Evolutionary conservation across 2,888 invertebrate species (phyloP).

Genomic region (Phorcus lineatus): DNA sequence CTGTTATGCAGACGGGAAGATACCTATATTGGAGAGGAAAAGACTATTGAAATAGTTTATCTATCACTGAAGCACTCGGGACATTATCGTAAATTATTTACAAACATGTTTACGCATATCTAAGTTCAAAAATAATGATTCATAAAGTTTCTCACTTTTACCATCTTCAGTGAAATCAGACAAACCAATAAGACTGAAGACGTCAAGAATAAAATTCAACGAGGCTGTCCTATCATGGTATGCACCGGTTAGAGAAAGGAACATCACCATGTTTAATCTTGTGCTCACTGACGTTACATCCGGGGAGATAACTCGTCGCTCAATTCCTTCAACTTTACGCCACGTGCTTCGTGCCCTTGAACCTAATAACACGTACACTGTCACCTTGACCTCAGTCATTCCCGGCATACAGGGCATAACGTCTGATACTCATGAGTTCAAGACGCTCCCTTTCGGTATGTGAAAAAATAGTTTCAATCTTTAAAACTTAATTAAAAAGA

Average conservation of each 20-base stretch:
- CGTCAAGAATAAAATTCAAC: not conserved
- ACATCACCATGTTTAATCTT: not conserved
- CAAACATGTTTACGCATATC: too few species aligned
- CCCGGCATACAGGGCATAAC: not conserved
- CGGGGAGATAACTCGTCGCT: not conserved
- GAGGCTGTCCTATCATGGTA: not conserved
- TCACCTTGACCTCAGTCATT: not conserved
- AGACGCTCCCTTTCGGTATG: not conserved
- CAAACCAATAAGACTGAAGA: not conserved
- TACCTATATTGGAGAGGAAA: too few species aligned
- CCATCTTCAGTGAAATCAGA: not conserved
- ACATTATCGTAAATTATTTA: too few species aligned
- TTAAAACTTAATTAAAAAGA: too few species aligned
- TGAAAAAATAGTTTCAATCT: not conserved
- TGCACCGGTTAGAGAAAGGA: constrained; percentile 5
- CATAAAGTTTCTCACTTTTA: not conserved
- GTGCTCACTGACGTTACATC: not conserved
- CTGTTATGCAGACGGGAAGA: too few species aligned
- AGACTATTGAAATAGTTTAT: too few species aligned
- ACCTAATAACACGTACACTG: not conserved
- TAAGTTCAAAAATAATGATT: too few species aligned
- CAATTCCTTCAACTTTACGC: too few species aligned
- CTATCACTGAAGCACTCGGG: too few species aligned
- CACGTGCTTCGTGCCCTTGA: not conserved
- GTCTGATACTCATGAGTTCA: not conserved